Percentiles rank a stretch among this genome's conserved stretches.
These are phyloP conservation scores for Diploscapter pachys DNA, from an alignment of 1,140 invertebrate species.

Conservation along the genomic window DNA sequence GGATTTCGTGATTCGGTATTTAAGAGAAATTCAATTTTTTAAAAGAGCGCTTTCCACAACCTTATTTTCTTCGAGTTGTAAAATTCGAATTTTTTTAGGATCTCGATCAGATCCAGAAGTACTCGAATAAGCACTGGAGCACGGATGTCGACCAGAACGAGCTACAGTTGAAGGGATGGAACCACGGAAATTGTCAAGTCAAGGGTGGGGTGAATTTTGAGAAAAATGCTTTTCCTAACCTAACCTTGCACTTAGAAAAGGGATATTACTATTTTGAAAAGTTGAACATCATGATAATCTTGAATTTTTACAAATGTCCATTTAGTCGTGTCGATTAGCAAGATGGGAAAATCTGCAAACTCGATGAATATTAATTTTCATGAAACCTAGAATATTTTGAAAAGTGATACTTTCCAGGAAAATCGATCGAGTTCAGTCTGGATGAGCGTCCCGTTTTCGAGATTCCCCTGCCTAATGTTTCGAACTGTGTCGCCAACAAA, in stretches of 20 bases:
- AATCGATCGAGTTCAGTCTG: slow-evolving; percentile 85
- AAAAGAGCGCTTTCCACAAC: slow-evolving; percentile 8
- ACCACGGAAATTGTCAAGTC: slow-evolving; percentile 95
- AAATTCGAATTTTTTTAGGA: slow-evolving; percentile 47
- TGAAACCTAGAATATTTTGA: not conserved
- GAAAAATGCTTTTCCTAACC: not conserved
- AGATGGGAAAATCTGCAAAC: not conserved
- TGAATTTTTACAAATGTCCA: not conserved
- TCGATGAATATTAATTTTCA: slow-evolving; percentile 9
- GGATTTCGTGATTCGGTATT: slow-evolving; percentile 87
- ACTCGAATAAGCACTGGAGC: slow-evolving; percentile 73
- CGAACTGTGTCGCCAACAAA: slow-evolving; percentile 91
- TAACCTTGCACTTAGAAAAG: too few relatives aligned
- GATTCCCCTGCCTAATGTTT: slow-evolving; percentile 89
- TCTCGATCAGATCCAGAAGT: slow-evolving; percentile 66
- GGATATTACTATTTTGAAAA: not conserved
- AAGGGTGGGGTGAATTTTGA: slow-evolving; percentile 65
- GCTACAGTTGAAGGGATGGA: slow-evolving; percentile 93
- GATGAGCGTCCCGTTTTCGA: slow-evolving; percentile 81
- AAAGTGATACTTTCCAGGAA: slow-evolving; percentile 63
- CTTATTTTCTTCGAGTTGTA: slow-evolving; percentile 3
- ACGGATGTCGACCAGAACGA: slow-evolving; percentile 70
- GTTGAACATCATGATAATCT: not conserved
- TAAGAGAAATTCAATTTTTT: not conserved
- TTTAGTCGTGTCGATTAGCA: not conserved